These are phyloP conservation scores for Montipora cactus DNA, from an alignment of 64 coral and sea anemone genomes.

Conservation along the genomic window DNA sequence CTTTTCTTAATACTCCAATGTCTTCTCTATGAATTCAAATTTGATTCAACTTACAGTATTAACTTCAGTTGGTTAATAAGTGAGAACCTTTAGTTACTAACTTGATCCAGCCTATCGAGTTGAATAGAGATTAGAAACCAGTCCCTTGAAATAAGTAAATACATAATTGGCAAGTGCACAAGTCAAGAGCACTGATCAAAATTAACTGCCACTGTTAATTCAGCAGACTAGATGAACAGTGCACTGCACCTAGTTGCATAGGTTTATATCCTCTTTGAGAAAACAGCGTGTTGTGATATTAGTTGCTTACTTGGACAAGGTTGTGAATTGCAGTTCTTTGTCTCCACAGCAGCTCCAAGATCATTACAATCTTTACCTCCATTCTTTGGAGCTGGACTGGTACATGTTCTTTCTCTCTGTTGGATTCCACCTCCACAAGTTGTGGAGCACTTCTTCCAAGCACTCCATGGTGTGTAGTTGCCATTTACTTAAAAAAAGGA, in stretches of 20 bases:
- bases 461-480: slow-evolving; percentile 78
- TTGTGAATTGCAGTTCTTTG: slow-evolving; percentile 79
- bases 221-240: too few relatives aligned
- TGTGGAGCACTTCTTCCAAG: slow-evolving; percentile 83
- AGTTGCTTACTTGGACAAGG: slow-evolving; percentile 84
- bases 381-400: slow-evolving; percentile 77
- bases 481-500: slow-evolving; percentile 57
- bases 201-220: too few relatives aligned
- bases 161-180: too few relatives aligned
- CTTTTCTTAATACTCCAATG: too few relatives aligned
- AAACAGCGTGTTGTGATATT: too few relatives aligned
- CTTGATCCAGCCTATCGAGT: too few relatives aligned
- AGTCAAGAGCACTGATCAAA: too few relatives aligned
- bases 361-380: slow-evolving; percentile 73
- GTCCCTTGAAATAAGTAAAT: too few relatives aligned
- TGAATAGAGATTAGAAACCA: too few relatives aligned
- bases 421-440: slow-evolving; percentile 91
- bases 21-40: background rate
- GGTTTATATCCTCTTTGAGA: too few relatives aligned
- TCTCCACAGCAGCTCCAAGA: slow-evolving; percentile 77
- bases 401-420: slow-evolving; percentile 72
- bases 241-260: too few relatives aligned
- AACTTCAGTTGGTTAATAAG: background rate
- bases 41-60: background rate
- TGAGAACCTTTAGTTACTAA: background rate